Conservation (phyloP, 2,113 vertebrate species). For the Cacatua alba region DNA sequence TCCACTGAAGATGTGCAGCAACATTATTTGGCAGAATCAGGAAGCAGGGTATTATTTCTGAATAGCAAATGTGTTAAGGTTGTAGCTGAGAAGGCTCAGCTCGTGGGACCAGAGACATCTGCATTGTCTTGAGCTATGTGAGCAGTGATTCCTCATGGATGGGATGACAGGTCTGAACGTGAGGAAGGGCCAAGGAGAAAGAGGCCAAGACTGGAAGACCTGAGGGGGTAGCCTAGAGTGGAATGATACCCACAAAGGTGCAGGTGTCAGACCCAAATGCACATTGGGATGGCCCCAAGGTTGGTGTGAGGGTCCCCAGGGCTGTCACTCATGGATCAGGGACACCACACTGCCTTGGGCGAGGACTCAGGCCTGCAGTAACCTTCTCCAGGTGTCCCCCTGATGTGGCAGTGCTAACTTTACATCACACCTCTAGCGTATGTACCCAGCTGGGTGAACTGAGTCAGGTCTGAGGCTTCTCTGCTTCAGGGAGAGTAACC, state of each 20-base stretch:
- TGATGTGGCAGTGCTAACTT: neutral
- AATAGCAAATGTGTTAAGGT: neutral
- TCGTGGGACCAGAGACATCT: fast-evolving
- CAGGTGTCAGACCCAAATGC: neutral
- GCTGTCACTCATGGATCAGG: fast-evolving
- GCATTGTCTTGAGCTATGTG: fast-evolving
- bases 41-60: neutral
- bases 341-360: neutral
- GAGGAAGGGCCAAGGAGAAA: neutral
- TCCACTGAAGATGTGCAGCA: neutral
- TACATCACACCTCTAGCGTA: too few species aligned
- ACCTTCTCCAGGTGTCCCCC: neutral
- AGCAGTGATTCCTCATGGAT: neutral
- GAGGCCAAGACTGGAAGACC: neutral
- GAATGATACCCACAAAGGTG: neutral
- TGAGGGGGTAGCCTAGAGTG: neutral
- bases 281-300: fast-evolving
- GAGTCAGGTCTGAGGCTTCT: neutral
- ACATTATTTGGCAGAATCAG: neutral
- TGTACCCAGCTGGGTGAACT: fast-evolving
- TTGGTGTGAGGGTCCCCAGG: neutral
- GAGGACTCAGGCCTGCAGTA: neutral
- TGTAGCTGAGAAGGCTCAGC: neutral
- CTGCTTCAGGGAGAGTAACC: neutral
- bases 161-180: neutral